phyloP scores from a whole-genome alignment of 2,113 vertebrate species.

The Pteruthius melanotis region DNA sequence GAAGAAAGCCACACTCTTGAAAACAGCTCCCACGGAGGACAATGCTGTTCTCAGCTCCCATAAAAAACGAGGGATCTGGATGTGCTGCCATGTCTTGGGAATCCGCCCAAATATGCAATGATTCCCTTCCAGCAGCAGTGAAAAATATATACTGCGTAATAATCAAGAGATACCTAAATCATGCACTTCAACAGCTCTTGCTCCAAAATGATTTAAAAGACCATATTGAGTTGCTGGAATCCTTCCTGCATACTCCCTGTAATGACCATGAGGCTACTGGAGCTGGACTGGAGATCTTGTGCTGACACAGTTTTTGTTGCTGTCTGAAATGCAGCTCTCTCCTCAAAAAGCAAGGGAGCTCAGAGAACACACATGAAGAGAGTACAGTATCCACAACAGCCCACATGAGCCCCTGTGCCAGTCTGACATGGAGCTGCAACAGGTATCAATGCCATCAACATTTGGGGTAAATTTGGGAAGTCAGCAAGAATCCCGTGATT shows the following conservation, averaged over 20 bases:
- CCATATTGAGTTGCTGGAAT: background rate
- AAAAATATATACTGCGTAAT: background rate
- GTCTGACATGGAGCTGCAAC: background rate
- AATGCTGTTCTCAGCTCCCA: background rate
- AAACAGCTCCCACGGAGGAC: background rate
- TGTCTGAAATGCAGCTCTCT: background rate
- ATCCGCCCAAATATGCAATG: background rate
- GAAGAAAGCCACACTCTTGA: background rate
- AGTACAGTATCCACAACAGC: fast-evolving
- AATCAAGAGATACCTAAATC: conserved; percentile 39
- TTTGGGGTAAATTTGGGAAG: background rate
- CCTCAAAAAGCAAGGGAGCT: background rate
- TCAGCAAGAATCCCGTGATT: background rate
- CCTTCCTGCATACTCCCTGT: background rate
- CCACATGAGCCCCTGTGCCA: background rate
- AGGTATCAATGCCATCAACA: background rate
- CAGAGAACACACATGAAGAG: background rate
- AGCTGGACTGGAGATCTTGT: background rate
- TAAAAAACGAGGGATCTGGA: background rate
- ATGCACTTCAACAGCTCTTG: background rate
- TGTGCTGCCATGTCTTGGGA: background rate
- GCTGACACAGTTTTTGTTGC: background rate
- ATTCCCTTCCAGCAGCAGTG: background rate
- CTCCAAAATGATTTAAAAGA: conserved; percentile 14
- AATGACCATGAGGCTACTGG: background rate